These are phyloP conservation scores for Ceratitis capitata DNA, from an alignment of 1,140 invertebrate species.

Conservation along the genomic window DNA sequence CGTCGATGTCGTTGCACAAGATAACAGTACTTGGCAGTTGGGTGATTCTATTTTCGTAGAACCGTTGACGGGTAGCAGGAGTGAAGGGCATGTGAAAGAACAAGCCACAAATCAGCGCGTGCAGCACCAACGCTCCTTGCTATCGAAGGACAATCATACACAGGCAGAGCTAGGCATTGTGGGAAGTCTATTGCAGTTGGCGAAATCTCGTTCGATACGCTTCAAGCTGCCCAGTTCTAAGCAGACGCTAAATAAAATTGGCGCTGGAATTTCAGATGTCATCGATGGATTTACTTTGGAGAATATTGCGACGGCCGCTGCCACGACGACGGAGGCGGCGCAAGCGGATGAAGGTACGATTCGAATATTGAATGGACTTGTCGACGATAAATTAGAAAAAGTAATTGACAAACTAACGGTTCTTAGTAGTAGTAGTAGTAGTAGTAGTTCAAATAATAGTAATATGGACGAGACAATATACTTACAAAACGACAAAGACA, in stretches of 20 bases:
- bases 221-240: constrained; percentile 49
- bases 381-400: constrained; percentile 63
- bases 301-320: not conserved
- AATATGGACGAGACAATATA: constrained; percentile 16
- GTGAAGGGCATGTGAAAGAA: constrained; percentile 49
- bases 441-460: no score
- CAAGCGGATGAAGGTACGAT: constrained; percentile 60
- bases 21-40: constrained; percentile 69
- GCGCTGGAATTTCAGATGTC: constrained; percentile 53
- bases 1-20: constrained; percentile 68
- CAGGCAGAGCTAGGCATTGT: constrained; percentile 39
- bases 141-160: not conserved
- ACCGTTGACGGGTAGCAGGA: constrained; percentile 43
- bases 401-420: constrained; percentile 41
- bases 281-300: constrained; percentile 54
- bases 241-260: not conserved
- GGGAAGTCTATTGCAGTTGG: constrained; percentile 50
- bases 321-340: not conserved
- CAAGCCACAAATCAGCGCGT: not conserved
- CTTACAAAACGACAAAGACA: constrained; percentile 35
- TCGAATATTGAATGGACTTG: constrained; percentile 45
- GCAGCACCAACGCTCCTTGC: not conserved
- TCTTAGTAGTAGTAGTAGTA: not conserved
- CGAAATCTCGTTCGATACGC: constrained; percentile 51
- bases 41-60: constrained; percentile 70